Evolutionary conservation across 2,113 vertebrate genomes (phyloP), one percentile per base, ranked within the genome.

Genomic region (Oncorhynchus tshawytscha): DNA sequence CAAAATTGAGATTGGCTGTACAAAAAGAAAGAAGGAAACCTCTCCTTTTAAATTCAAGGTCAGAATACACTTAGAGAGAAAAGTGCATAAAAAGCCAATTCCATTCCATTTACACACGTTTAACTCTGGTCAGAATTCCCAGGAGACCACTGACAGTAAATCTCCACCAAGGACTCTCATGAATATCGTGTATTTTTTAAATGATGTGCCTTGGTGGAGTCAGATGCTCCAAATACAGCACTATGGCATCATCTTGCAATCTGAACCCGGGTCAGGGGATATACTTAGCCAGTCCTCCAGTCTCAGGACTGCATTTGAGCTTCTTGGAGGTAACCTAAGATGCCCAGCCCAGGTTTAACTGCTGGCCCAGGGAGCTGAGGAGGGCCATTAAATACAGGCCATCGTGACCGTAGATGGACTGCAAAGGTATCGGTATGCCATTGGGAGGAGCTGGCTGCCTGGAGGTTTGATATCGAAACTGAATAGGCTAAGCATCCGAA

Each of bases 251-350:
- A 71, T 66, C 71, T 85, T 80, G 79, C 88, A 89, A 87, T 86
- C 85, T 74, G 73, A 70, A 4, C 1, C 39, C 22, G 81, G 80
- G 66, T 75, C 68, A 76, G 25, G 9, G 75, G 88, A 87, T 91
- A 92, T 90, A 91, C 87, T 92, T 94, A 94, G 92, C 73, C 71
- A 57, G 80, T 69, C 74, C 69, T 67, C 65, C 76, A 75, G 72
- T 86, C 62, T 67, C 73, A 57, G 70, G 81, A 70, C 22, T 39
- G 51, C 75, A 80, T 78, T 76, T 82, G 75, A 85, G 78, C 77
- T 85, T 66, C 82, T 80, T 54, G 64, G 20, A 78, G 78, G 93
- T 88, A 94, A 94, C 88, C 54, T 71, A 84, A 93, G 93, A 91
- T 57, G 77, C 24, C 18, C 27, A 45, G 57, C 15, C 24, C 57